phyloP scores from a whole-genome alignment of 2,113 vertebrate species.

The Chamaea fasciata region DNA sequence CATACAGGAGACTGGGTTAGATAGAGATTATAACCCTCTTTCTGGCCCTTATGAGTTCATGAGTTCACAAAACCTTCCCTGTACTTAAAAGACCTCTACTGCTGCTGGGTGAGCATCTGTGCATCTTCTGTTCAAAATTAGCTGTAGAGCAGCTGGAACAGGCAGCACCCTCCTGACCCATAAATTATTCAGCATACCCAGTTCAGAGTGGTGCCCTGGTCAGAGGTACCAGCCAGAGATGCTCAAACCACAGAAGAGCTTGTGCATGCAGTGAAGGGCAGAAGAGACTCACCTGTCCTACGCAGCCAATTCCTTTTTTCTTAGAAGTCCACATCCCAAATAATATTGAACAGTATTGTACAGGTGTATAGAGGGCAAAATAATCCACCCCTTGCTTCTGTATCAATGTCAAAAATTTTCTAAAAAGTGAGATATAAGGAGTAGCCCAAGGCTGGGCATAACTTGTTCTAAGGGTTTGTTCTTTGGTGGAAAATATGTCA shows the following conservation, averaged over 20 bases:
- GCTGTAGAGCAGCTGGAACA: not conserved
- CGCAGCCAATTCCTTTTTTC: not conserved
- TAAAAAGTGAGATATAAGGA: not conserved
- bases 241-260: not conserved
- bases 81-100: not conserved
- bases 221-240: not conserved
- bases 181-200: not conserved
- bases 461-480: not conserved
- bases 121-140: not conserved
- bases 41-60: not conserved
- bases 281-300: not conserved
- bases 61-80: not conserved
- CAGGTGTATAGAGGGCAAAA: not conserved
- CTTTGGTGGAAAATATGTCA: not conserved
- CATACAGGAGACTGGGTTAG: not conserved
- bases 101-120: not conserved
- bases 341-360: not conserved
- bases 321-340: not conserved
- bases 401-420: not conserved
- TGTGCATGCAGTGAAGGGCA: not conserved
- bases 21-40: not conserved
- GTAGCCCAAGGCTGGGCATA: not conserved
- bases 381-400: not conserved
- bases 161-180: not conserved
- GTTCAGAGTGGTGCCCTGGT: not conserved